phyloP scores from a whole-genome alignment of 2,113 vertebrate species.

The Clarias macrocephalus region DNA sequence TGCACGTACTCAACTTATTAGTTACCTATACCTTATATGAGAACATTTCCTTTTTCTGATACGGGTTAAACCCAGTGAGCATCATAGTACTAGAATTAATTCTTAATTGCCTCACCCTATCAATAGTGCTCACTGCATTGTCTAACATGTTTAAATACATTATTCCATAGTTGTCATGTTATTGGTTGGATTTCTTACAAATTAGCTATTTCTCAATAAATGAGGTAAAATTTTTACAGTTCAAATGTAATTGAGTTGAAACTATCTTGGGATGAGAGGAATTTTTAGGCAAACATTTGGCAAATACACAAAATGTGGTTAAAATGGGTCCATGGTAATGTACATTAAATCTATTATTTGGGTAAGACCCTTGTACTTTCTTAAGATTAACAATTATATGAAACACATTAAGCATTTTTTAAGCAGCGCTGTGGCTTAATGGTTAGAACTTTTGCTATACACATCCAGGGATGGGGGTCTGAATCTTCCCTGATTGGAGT shows the following conservation, averaged over 20 bases:
- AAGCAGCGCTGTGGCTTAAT: too few relatives aligned
- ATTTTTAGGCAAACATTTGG: background rate
- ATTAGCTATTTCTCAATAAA: background rate
- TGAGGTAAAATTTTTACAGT: background rate
- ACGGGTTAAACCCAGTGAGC: background rate
- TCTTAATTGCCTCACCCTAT: background rate
- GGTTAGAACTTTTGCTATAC: too few relatives aligned
- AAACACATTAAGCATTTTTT: too few relatives aligned
- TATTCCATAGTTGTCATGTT: background rate
- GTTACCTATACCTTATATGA: background rate
- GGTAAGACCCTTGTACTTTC: background rate
- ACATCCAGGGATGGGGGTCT: too few relatives aligned
- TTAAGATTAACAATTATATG: too few relatives aligned
- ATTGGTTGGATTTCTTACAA: background rate
- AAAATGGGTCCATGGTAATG: background rate
- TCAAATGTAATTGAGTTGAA: background rate
- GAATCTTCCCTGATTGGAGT: too few relatives aligned
- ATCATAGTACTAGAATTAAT: background rate
- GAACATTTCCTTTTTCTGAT: background rate
- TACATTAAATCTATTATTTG: background rate
- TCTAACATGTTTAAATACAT: background rate
- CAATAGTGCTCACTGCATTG: background rate
- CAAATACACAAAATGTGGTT: background rate
- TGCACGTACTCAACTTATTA: background rate
- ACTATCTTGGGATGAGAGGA: background rate